Evolutionary conservation across 2,797 vertebrate genomes (phyloP).

Genomic region (Etheostoma nigrum): DNA sequence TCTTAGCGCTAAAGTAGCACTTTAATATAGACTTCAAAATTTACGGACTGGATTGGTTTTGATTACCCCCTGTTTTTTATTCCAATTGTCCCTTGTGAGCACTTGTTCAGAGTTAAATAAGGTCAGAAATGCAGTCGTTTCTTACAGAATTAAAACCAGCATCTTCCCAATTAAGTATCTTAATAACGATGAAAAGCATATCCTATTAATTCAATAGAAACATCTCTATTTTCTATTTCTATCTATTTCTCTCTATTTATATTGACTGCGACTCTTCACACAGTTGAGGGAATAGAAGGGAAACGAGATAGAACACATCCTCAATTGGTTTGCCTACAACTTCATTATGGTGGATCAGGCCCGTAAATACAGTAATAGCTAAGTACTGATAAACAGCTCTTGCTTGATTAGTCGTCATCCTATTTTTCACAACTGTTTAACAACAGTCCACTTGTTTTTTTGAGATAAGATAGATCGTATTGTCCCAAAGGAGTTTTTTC

Average conservation of each 20-base stretch:
- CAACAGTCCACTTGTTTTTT: slow-evolving; percentile 1
- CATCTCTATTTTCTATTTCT: slow-evolving; percentile 28
- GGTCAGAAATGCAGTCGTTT: slow-evolving; percentile 50
- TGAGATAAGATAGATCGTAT: too few relatives aligned
- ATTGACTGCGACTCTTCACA: slow-evolving; percentile 80
- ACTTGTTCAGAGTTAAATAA: slow-evolving; percentile 65
- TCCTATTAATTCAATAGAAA: slow-evolving; percentile 81
- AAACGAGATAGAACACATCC: slow-evolving; percentile 28
- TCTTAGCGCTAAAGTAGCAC: slow-evolving; percentile 28
- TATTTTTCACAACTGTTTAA: slow-evolving; percentile 27
- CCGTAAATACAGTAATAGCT: slow-evolving; percentile 36
- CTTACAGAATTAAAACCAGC: slow-evolving; percentile 75
- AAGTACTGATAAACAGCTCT: slow-evolving; percentile 40
- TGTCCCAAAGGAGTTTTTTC: too few relatives aligned
- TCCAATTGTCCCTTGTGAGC: slow-evolving; percentile 47
- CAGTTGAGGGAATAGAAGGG: slow-evolving; percentile 37
- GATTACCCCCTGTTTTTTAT: slow-evolving; percentile 54
- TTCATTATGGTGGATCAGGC: slow-evolving; percentile 40
- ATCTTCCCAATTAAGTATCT: slow-evolving; percentile 77
- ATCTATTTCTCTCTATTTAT: slow-evolving; percentile 75
- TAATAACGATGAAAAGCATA: slow-evolving; percentile 77
- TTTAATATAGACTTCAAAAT: slow-evolving; percentile 33
- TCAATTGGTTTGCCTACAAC: slow-evolving; percentile 43
- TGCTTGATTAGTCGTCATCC: slow-evolving; percentile 29
- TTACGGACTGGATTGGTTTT: slow-evolving; percentile 57